Conservation (phyloP, 2,113 vertebrate genomes). For the Chloropsis hardwickii region DNA sequence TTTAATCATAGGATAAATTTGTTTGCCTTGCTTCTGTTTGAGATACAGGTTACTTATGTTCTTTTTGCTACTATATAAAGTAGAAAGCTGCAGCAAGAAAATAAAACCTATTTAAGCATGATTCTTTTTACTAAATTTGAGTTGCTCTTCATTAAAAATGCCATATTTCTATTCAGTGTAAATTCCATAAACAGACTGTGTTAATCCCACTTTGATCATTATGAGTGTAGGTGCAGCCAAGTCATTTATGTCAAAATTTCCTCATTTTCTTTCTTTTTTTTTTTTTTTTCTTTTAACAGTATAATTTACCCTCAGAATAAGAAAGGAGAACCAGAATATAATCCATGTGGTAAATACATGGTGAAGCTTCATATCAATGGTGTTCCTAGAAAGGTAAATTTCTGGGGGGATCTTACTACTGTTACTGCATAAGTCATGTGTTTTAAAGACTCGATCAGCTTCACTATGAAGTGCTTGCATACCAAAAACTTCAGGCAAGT, state of each 20-base stretch:
- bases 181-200: background rate
- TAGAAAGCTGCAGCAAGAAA: background rate
- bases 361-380: slow-evolving; percentile 98
- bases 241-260: background rate
- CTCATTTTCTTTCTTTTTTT: background rate
- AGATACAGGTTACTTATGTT: background rate
- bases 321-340: slow-evolving; percentile 93
- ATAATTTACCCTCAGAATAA: slow-evolving; percentile 98
- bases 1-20: background rate
- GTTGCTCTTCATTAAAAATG: background rate
- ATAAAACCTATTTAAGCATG: background rate
- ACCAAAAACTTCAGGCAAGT: background rate
- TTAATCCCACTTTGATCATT: background rate
- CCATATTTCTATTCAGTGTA: background rate
- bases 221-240: background rate
- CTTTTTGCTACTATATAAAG: background rate
- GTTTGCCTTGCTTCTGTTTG: background rate
- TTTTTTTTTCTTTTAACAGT: slow-evolving; percentile 70
- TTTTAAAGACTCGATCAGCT: background rate
- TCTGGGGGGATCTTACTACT: background rate
- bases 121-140: background rate
- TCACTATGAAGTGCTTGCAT: background rate
- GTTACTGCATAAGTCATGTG: background rate
- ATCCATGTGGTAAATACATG: slow-evolving; percentile 99
- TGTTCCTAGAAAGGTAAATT: slow-evolving; percentile 92